Conservation (phyloP, 2,888 invertebrate genomes). For the Azorinus chamasolen region DNA sequence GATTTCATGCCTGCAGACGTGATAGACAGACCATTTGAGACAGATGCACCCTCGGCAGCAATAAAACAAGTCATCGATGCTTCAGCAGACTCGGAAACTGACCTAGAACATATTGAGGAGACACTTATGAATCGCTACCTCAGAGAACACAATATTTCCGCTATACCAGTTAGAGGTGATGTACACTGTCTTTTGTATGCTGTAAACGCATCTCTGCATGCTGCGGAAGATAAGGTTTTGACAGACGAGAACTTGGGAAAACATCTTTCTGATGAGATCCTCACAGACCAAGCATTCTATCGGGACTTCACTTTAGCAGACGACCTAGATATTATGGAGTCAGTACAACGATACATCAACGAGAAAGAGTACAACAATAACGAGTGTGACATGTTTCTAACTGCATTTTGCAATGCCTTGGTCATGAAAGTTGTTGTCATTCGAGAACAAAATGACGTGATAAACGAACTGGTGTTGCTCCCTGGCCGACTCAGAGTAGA, state of each 20-base stretch:
- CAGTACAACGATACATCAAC: slow-evolving; percentile 22
- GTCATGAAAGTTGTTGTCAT: slow-evolving; percentile 38
- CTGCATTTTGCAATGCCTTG: slow-evolving; percentile 34
- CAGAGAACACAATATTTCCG: slow-evolving; percentile 13
- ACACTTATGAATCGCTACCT: slow-evolving; percentile 15
- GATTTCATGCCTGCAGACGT: slow-evolving; percentile 33
- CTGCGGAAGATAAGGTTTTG: slow-evolving; percentile 14
- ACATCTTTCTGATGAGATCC: slow-evolving; percentile 20
- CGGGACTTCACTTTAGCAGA: slow-evolving; percentile 15
- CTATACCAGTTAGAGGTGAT: slow-evolving; percentile 32
- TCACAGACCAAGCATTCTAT: slow-evolving; percentile 24
- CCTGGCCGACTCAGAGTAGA: slow-evolving; percentile 22
- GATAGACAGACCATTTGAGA: slow-evolving; percentile 41
- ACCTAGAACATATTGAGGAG: too few species aligned
- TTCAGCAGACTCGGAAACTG: slow-evolving; percentile 1
- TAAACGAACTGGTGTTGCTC: slow-evolving; percentile 12
- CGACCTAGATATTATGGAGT: slow-evolving; percentile 13
- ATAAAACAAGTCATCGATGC: slow-evolving; percentile 12
- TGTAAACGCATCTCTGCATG: slow-evolving; percentile 31
- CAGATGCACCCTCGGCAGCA: too few species aligned
- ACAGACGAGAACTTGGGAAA: slow-evolving; percentile 29
- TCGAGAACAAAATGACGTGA: slow-evolving; percentile 9
- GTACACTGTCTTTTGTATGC: slow-evolving; percentile 35
- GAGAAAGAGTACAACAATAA: slow-evolving; percentile 36
- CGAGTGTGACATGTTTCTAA: slow-evolving; percentile 26